Evolutionary conservation across 2,888 invertebrate genomes (phyloP), one percentile per base, ranked within the genome.

Genomic region (Halictus ligatus): DNA sequence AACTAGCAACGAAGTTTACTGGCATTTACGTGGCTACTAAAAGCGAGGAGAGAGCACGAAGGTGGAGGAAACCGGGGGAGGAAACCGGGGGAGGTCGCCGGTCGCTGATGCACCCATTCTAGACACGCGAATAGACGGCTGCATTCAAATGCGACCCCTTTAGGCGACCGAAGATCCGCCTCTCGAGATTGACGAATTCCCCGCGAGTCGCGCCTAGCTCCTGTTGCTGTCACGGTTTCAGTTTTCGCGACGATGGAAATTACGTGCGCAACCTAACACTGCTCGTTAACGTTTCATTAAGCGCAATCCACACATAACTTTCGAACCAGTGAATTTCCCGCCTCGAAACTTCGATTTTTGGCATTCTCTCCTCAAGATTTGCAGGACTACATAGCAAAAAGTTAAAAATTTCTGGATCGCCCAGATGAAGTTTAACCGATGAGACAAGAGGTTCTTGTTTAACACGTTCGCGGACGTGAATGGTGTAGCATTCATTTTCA

Each of bases 1-100:
- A 85, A 79, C 80, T 78, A 60, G 40, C 75, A 60, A 58, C 77
- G 80, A 86, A 83, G 88, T 88, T 88, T 89, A 76, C 76, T 78
- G 78, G 69, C 83, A 78, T 89, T 89, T 88, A 81, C 73, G 82
- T 67, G 69, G 46, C 67, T 75, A 75, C 75, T 78, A 83, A 84
- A 80, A 82, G 76, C 73, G 46, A 15, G 50, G 15, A 43, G 48
- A 48, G 13, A n/a, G 29, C 29, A 29, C 29, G 29, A 29, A 29
- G 64, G 64, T 18, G 64, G 67, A 48, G 18, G 15, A n/a, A 21
- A 69, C 40, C 29, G 54, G 48, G 48, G 25, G 29, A 72, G 77
- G 73, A n/a, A 21, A 69, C 40, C 29, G 54, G 48, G 48, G 25
- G 29, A 72, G 77, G 73, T 78, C 72, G 73, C 77, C 77, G 77